A percentile compares a stretch with the other conserved stretches of the same genome.
phyloP scores from a whole-genome alignment of 2,888 invertebrate genomes.

The Agrotis exclamationis region DNA sequence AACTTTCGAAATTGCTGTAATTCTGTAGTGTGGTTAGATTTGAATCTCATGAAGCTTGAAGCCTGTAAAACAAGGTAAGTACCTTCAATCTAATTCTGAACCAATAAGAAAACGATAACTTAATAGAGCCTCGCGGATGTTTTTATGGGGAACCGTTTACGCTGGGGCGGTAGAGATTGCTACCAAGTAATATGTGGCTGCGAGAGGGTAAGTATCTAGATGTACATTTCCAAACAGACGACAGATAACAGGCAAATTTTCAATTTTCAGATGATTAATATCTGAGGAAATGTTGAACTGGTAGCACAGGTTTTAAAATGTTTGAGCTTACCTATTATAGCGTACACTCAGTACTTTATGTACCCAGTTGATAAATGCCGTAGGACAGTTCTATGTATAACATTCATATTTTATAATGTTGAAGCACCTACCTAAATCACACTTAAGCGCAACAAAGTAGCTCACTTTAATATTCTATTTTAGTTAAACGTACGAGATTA shows the following conservation, averaged over 20 bases:
- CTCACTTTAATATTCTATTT: constrained; percentile 44
- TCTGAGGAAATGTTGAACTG: too few relatives aligned
- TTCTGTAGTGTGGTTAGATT: constrained; percentile 20
- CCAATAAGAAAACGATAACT: constrained; percentile 51
- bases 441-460: neutral
- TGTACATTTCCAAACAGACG: too few relatives aligned
- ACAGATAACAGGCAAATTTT: too few relatives aligned
- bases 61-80: constrained; percentile 3
- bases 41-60: constrained; percentile 25
- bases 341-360: neutral
- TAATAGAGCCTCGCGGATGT: constrained; percentile 43
- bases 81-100: constrained; percentile 40
- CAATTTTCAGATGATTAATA: too few relatives aligned
- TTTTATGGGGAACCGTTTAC: constrained; percentile 36
- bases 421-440: constrained; percentile 5
- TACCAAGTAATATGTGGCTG: constrained; percentile 5
- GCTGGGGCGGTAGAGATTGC: constrained; percentile 15
- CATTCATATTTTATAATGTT: neutral
- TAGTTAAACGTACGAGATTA: constrained; percentile 34
- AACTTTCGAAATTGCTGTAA: constrained; percentile 18
- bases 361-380: neutral
- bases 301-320: neutral
- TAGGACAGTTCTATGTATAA: neutral
- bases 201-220: neutral
- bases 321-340: neutral